Percentiles rank a stretch among this genome's conserved stretches.
Conservation (phyloP, 1,140 invertebrate genomes). For the Ganaspis sp. region DNA sequence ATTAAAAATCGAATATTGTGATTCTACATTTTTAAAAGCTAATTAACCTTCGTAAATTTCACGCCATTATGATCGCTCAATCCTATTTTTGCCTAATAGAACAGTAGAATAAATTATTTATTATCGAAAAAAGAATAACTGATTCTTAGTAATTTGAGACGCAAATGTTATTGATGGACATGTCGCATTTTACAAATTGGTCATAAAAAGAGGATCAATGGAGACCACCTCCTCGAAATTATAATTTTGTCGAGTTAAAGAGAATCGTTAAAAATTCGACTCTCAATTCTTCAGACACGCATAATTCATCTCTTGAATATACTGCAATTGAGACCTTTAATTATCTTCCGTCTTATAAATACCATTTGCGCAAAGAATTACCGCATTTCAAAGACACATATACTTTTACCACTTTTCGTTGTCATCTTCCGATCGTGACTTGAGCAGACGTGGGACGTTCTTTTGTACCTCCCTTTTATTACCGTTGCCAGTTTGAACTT, state of each 20-base stretch:
- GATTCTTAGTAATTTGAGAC: too few species aligned
- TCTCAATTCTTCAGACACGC: background rate
- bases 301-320: background rate
- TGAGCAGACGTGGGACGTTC: slow-evolving; percentile 2
- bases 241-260: background rate
- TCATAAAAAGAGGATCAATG: background rate
- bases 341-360: background rate
- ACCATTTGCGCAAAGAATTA: background rate
- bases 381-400: slow-evolving; percentile 3
- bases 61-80: too few species aligned
- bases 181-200: background rate
- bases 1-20: too few species aligned
- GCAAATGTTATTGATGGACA: too few species aligned
- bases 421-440: slow-evolving; percentile 21
- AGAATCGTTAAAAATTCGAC: background rate
- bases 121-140: too few species aligned
- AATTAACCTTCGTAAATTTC: too few species aligned
- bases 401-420: slow-evolving; percentile 13
- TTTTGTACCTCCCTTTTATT: slow-evolving; percentile 3
- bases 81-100: too few species aligned
- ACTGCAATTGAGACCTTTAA: background rate
- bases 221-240: background rate
- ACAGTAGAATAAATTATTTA: too few species aligned
- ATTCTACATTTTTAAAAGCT: too few species aligned
- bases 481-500: background rate